Evolutionary conservation across 2,113 vertebrate genomes (phyloP).

Genomic region (Colossoma macropomum): DNA sequence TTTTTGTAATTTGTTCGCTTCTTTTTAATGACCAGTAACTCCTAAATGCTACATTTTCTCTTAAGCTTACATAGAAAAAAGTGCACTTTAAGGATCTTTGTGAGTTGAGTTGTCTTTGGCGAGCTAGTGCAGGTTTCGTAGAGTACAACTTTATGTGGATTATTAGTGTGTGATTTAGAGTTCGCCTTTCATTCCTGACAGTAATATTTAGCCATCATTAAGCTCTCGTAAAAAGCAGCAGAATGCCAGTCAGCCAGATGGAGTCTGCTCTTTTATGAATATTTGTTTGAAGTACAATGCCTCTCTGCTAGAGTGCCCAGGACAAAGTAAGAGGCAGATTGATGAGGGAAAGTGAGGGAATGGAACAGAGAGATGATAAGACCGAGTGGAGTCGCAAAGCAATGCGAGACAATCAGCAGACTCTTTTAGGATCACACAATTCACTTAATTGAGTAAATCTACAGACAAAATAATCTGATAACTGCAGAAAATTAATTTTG

Average conservation of each 20-base stretch:
- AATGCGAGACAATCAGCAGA: background rate
- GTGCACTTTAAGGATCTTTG: background rate
- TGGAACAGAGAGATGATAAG: background rate
- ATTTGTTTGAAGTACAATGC: slow-evolving; percentile 25
- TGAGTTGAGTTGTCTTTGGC: slow-evolving; percentile 12
- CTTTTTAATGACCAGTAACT: background rate
- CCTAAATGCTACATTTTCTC: background rate
- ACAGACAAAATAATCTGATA: too few species aligned
- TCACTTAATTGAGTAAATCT: background rate
- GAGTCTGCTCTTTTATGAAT: slow-evolving; percentile 42
- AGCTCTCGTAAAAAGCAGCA: slow-evolving; percentile 21
- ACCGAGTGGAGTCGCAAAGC: background rate
- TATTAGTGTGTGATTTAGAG: slow-evolving; percentile 40
- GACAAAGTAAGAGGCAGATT: background rate
- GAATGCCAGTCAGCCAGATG: slow-evolving; percentile 34
- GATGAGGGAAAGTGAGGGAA: background rate
- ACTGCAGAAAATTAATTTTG: too few species aligned
- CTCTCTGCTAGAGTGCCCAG: slow-evolving; percentile 8
- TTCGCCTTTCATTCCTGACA: slow-evolving; percentile 36
- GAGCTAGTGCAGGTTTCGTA: background rate
- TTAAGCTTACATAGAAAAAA: background rate
- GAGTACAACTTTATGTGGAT: slow-evolving; percentile 8
- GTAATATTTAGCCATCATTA: slow-evolving; percentile 47
- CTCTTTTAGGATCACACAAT: background rate
- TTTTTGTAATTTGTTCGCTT: background rate